Percentiles rank a stretch among this genome's conserved stretches.
Conservation (phyloP, 2,113 vertebrate genomes). For the Suricata suricatta region DNA sequence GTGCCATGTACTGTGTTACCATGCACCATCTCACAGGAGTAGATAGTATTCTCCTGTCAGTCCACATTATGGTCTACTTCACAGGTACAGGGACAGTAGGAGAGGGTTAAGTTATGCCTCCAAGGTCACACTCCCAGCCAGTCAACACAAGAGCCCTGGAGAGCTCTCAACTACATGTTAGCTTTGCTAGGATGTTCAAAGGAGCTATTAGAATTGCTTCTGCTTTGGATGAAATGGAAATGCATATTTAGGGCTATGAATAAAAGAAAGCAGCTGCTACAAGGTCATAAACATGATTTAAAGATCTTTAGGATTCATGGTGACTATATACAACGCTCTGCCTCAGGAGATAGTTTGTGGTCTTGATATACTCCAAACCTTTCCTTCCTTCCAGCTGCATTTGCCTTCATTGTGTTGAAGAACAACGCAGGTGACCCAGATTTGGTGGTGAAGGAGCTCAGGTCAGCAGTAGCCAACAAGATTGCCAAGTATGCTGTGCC, state of each 20-base stretch:
- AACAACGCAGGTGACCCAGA: constrained; percentile 75
- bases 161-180: background rate
- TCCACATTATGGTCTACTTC: background rate
- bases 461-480: constrained; percentile 86
- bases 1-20: background rate
- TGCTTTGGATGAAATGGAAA: background rate
- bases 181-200: background rate
- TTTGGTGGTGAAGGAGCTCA: constrained; percentile 86
- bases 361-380: background rate
- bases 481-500: constrained; percentile 95
- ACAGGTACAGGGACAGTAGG: background rate
- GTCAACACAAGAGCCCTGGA: background rate
- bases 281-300: background rate
- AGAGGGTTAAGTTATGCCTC: background rate
- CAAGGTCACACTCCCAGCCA: background rate
- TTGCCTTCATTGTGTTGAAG: constrained; percentile 93
- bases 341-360: background rate
- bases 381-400: constrained; percentile 86
- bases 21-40: no score
- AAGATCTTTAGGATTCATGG: background rate
- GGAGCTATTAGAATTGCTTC: background rate
- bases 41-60: background rate
- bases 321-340: accelerated
- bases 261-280: background rate
- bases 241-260: background rate